phyloP scores from a whole-genome alignment of 1,140 invertebrate species.

The Drosophila sproati region DNA sequence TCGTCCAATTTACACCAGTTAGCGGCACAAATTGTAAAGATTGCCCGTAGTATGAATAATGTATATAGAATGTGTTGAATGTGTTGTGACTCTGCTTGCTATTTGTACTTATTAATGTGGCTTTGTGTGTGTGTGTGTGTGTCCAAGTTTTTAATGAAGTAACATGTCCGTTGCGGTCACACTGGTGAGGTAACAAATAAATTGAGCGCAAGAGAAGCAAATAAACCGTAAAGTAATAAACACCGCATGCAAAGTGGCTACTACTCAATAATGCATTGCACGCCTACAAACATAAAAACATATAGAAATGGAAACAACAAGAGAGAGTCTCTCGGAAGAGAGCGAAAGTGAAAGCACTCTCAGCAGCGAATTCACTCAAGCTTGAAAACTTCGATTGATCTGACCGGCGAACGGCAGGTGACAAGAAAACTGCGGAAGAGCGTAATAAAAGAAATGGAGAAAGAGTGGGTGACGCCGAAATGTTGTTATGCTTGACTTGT shows the following conservation, averaged over 20 bases:
- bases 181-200: conserved; percentile 65
- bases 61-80: conserved; percentile 25
- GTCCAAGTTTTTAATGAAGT: conserved; percentile 65
- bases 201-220: conserved; percentile 49
- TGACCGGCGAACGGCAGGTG: conserved; percentile 61
- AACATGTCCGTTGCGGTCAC: conserved; percentile 64
- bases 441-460: conserved; percentile 13
- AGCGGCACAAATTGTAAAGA: conserved; percentile 50
- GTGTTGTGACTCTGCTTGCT: conserved; percentile 2
- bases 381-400: conserved; percentile 72
- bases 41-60: conserved; percentile 21
- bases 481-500: conserved; percentile 50
- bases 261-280: conserved; percentile 22
- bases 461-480: conserved; percentile 43
- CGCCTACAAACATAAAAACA: neutral
- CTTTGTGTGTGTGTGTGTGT: conserved; percentile 28
- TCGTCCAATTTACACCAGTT: conserved; percentile 51
- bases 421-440: conserved; percentile 60
- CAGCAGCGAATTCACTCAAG: conserved; percentile 24
- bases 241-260: conserved; percentile 68
- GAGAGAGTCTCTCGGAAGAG: conserved; percentile 12
- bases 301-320: conserved; percentile 18
- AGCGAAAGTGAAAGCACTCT: conserved; percentile 66
- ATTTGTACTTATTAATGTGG: conserved; percentile 17
- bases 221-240: conserved; percentile 46